These are phyloP conservation scores for Prietella phreatophila DNA, from an alignment of 2,113 vertebrate species.

Conservation along the genomic window DNA sequence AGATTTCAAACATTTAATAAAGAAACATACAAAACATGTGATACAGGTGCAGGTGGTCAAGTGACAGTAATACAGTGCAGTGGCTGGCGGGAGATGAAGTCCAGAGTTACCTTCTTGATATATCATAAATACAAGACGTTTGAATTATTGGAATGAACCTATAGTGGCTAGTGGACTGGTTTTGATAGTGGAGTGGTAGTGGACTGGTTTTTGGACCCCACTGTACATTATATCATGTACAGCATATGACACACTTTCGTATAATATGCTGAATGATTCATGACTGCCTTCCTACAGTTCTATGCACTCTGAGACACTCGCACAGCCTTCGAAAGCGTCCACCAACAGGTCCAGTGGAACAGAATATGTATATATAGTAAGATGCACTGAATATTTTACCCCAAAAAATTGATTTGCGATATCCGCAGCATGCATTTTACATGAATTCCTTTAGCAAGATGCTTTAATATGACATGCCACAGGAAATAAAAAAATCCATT, in stretches of 20 bases:
- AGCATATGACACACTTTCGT: background rate
- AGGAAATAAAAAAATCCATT: background rate
- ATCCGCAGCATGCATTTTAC: background rate
- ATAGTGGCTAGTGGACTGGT: too few relatives aligned
- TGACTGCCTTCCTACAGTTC: constrained; percentile 13
- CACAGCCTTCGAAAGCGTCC: background rate
- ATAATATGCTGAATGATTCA: background rate
- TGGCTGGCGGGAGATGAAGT: too few relatives aligned
- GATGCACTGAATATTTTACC: background rate
- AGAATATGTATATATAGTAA: background rate
- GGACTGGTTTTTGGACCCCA: background rate
- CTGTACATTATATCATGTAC: background rate
- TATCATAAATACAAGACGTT: background rate
- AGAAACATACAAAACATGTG: too few relatives aligned
- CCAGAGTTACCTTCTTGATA: too few relatives aligned
- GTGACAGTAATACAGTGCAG: too few relatives aligned
- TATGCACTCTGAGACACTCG: background rate
- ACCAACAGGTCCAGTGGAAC: background rate
- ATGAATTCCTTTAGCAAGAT: background rate
- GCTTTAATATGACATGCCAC: background rate
- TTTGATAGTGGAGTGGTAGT: background rate
- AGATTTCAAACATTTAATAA: too few relatives aligned
- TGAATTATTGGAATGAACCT: background rate
- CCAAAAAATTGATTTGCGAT: background rate
- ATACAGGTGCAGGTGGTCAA: too few relatives aligned